A percentile compares a stretch with the other conserved stretches of the same genome.
Evolutionary conservation across 2,113 vertebrate species (phyloP).

Genomic region (Benthochromis sp.): DNA sequence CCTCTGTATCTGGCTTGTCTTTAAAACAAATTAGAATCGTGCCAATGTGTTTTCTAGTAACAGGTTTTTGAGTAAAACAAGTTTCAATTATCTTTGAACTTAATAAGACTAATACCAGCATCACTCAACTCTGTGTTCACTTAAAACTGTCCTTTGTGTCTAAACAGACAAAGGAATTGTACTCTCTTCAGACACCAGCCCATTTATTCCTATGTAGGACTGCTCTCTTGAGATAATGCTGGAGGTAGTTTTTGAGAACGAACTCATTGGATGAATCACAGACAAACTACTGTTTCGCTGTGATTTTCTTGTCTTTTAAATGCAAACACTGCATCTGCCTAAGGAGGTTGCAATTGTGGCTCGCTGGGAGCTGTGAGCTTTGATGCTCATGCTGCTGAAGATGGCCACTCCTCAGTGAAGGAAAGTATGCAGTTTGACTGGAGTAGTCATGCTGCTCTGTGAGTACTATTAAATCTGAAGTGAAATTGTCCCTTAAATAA

Average conservation of each 20-base stretch:
- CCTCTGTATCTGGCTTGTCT: neutral
- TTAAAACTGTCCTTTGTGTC: conserved; percentile 25
- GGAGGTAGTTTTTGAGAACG: conserved; percentile 7
- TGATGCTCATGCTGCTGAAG: neutral
- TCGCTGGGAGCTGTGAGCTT: neutral
- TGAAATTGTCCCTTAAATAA: conserved; percentile 47
- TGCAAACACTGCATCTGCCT: neutral
- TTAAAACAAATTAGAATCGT: neutral
- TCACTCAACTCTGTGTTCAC: neutral
- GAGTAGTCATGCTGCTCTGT: conserved; percentile 16
- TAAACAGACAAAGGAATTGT: conserved; percentile 13
- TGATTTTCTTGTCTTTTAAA: conserved; percentile 37
- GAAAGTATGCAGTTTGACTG: conserved; percentile 12
- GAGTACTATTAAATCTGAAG: conserved; percentile 13
- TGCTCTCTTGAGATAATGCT: conserved; percentile 44
- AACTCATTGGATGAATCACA: conserved; percentile 10
- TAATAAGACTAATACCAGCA: neutral
- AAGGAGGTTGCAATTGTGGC: neutral
- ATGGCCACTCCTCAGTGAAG: conserved; percentile 10
- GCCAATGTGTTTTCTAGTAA: neutral
- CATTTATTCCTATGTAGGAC: conserved; percentile 19
- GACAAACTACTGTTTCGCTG: conserved; percentile 2
- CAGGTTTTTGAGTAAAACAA: neutral
- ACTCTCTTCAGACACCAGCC: conserved; percentile 23
- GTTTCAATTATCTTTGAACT: neutral